Conservation (phyloP, 2,113 vertebrate genomes). For the Crotophaga sulcirostris region DNA sequence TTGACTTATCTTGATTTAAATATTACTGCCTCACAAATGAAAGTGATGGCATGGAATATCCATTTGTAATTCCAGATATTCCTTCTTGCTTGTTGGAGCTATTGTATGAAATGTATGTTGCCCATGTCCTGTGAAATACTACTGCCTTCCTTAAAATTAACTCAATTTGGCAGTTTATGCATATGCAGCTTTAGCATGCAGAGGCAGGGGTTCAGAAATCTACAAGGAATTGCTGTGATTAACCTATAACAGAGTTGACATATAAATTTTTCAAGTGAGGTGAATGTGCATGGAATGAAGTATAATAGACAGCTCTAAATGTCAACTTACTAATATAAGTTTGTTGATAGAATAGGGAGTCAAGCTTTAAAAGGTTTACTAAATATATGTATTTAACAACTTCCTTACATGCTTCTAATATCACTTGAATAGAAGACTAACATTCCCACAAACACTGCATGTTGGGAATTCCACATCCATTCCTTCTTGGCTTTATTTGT, state of each 20-base stretch:
- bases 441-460: background rate
- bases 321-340: background rate
- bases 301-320: background rate
- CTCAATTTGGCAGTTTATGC: background rate
- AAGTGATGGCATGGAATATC: background rate
- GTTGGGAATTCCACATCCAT: constrained; percentile 29
- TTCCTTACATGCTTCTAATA: background rate
- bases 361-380: background rate
- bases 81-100: background rate
- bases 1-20: background rate
- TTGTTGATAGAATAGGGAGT: background rate
- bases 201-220: background rate
- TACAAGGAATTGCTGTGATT: background rate
- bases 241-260: background rate
- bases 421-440: constrained; percentile 5
- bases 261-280: background rate
- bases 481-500: constrained; percentile 27
- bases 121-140: background rate
- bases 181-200: background rate
- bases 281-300: background rate
- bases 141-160: background rate
- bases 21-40: background rate
- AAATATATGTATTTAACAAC: constrained; percentile 15
- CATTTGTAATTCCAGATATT: background rate
- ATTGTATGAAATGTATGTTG: background rate